Evolutionary conservation across 2,797 vertebrate species (phyloP), one percentile per base, ranked within the genome.

Genomic region (Poeciliopsis gracilis): DNA sequence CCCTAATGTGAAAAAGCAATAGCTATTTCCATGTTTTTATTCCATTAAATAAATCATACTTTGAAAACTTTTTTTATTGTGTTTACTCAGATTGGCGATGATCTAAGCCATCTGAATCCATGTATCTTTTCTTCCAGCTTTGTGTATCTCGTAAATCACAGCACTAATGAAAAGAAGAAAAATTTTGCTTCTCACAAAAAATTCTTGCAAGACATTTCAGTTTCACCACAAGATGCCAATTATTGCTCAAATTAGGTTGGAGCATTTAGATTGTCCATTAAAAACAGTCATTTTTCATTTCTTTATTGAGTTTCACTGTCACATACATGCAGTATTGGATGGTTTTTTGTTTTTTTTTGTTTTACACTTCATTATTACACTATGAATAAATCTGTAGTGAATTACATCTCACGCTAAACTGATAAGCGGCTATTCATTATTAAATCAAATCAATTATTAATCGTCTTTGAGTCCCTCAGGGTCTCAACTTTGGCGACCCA

Each of bases 401-500:
- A 81, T 76, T 83, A 87, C 84, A 53, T 7, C 30, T 78, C 79
- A 18, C 6, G 1, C 86, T 81, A 86, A 82, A 86, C 79, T 93
- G 89, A 86, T 87, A 86, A 92, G 86, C 33, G 13, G 3, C 0
- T 33, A 82, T 92, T 71, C 49, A 94, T 93, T 84, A 93, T 92
- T 90, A 45, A 94, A 76, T 77, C 38, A 71, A 66, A 92, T 94
- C 53, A 61, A 90, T 92, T 84, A 94, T 94, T 93, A 38, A 94
- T 86, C 0, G 7, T 16, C 1, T 8, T 18, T 71, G 57, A 79
- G 75, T 73, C 83, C 87, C 80, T n/a, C 28, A 12, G 89, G 84
- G 88, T 84, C 73, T 88, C 89, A 76, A 85, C 85, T 85, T 84
- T 59, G 83, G 23, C 51, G 81, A 87, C 89, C 89, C 77, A 1